phyloP scores from a whole-genome alignment of 1,140 invertebrate genomes.

The Dolichoris vasculosae region DNA sequence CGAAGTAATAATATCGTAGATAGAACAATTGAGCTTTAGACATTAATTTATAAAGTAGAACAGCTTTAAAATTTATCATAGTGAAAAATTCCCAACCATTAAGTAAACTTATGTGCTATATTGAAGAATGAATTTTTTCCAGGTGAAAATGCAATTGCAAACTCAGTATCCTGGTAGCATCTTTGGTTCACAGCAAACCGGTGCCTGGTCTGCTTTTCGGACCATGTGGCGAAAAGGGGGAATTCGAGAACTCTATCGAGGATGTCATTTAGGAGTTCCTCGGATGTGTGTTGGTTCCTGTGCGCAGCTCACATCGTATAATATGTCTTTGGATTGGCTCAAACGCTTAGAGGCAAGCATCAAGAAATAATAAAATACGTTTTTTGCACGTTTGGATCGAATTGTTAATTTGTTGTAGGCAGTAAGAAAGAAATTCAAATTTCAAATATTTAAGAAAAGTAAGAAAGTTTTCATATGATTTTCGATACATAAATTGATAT shows the following conservation, averaged over 20 bases:
- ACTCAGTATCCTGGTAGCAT: constrained; percentile 81
- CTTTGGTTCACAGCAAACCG: constrained; percentile 89
- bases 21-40: neutral
- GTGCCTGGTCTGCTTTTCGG: constrained; percentile 80
- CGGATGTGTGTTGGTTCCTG: constrained; percentile 87
- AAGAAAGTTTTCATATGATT: too few species aligned
- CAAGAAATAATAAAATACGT: too few species aligned
- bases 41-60: neutral
- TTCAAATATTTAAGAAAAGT: too few species aligned
- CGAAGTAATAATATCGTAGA: too few species aligned
- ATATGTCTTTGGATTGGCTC: constrained; percentile 79
- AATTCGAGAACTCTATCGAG: constrained; percentile 83
- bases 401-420: too few species aligned
- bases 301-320: constrained; percentile 88
- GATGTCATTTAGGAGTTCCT: constrained; percentile 82
- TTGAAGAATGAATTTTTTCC: neutral
- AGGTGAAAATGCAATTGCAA: constrained; percentile 92
- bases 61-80: neutral
- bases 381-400: too few species aligned
- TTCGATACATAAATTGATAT: too few species aligned
- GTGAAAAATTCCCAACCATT: too few species aligned
- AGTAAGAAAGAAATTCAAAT: too few species aligned
- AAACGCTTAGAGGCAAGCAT: constrained; percentile 60
- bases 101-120: neutral
- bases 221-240: constrained; percentile 83